Base-by-base conservation (phyloP, 2,888 invertebrate species). In the Apamea crenata region DNA sequence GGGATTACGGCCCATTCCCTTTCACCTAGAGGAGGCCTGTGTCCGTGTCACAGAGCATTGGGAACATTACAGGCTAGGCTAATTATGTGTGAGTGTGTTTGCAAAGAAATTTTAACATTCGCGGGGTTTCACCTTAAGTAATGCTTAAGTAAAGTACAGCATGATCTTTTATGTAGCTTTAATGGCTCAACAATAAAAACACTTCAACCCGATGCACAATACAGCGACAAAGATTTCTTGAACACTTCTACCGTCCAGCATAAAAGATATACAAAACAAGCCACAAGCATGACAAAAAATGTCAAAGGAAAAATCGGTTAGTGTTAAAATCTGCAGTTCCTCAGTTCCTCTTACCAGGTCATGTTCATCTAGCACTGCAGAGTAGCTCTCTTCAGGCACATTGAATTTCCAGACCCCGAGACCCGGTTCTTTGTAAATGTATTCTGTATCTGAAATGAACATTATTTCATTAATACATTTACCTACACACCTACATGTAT, bases 341-440 rank as follows among this genome's bases (percentile, higher is more conserved):
- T 80, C 94, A 18, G 16, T n/a, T 67, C 29, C 50, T 80, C 95
- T 94, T 91, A 96, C 96, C 92, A 96, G 86, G 78, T 95, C 95
- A 10, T 81, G 82, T 59, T 94, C 92, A 82, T 93, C 91, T 16
- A 96, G 82, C 59, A 96, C 82, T 4, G 92, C 92, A 21, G 85
- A 82, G 47, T 90, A 90, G 29, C 86, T 90, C 74, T 93, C 93
- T 1, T 87, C 87, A 7, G 78, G 78, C 1, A 93, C 96, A 71
- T 96, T 90, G 83, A 94, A 95, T 88, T 94, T 96, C 87, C 91
- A 92, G 21, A 95, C 87, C 12, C 95, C 95, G 2, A 86, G 78
- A 12, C 90, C 91, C 7, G 92, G 91, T 76, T 96, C 95, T 83
- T 91, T 93, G 74, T 93, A 92, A 70, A 96, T 92, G 75, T 95